Conservation (phyloP, 2,888 invertebrate species). For the Hedya salicella region DNA sequence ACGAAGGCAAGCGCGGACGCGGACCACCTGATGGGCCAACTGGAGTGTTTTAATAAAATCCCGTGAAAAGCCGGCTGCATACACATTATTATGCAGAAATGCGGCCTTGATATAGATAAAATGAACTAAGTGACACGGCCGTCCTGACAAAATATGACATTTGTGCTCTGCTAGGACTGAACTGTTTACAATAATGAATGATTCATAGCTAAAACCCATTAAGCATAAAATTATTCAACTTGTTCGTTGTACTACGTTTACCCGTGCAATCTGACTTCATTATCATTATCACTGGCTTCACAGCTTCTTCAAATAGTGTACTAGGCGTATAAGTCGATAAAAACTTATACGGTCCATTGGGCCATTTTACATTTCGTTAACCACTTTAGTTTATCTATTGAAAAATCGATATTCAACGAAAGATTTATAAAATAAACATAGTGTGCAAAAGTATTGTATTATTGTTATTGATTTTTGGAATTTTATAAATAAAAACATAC, state of each 20-base stretch:
- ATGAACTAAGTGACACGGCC: not conserved
- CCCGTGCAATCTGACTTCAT: not conserved
- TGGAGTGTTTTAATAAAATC: too few species aligned
- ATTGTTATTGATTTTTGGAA: too few species aligned
- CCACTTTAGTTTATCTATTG: too few species aligned
- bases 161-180: not conserved
- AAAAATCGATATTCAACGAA: too few species aligned
- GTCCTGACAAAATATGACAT: not conserved
- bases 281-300: not conserved
- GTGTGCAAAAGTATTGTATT: too few species aligned
- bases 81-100: not conserved
- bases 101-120: not conserved
- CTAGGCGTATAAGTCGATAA: too few species aligned
- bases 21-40: not conserved
- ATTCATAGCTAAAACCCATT: constrained; percentile 31
- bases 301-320: too few species aligned
- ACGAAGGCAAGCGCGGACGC: not conserved
- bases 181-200: constrained; percentile 7
- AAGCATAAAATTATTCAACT: constrained; percentile 24
- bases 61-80: too few species aligned
- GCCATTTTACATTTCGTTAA: too few species aligned
- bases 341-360: too few species aligned
- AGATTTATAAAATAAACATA: too few species aligned
- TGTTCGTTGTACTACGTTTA: constrained; percentile 1
- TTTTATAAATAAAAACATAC: too few species aligned